phyloP scores from a whole-genome alignment of 1,140 invertebrate genomes.

The Marisa cornuarietis region DNA sequence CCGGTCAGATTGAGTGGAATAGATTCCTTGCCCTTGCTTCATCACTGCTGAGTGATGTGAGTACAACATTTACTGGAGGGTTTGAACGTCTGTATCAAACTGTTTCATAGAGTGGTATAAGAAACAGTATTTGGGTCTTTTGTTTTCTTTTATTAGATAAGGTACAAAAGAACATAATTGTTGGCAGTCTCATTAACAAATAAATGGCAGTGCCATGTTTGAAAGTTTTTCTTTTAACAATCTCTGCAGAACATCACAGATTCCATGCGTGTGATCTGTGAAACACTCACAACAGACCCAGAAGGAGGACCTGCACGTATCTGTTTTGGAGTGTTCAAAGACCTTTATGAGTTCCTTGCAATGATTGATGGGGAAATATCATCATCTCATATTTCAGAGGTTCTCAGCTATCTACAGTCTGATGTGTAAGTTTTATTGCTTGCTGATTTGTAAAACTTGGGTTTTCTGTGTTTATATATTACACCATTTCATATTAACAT shows the following conservation, averaged over 20 bases:
- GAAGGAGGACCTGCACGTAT: conserved; percentile 82
- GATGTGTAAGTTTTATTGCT: conserved; percentile 60
- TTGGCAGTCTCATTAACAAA: too few relatives aligned
- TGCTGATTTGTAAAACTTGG: neutral
- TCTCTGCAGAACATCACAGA: conserved; percentile 75
- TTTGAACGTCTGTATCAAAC: neutral
- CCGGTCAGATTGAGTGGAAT: conserved; percentile 70
- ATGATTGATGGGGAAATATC: conserved; percentile 73
- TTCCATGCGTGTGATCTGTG: conserved; percentile 83
- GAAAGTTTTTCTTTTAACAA: neutral
- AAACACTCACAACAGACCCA: conserved; percentile 82
- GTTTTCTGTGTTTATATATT: too few relatives aligned
- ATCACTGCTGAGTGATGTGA: conserved; percentile 71
- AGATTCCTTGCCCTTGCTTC: conserved; percentile 77
- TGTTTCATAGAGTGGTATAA: too few relatives aligned
- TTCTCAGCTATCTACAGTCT: conserved; percentile 59
- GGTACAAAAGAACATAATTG: neutral
- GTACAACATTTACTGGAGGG: neutral
- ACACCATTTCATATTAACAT: neutral
- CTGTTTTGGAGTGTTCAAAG: conserved; percentile 73
- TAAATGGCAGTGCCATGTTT: too few relatives aligned
- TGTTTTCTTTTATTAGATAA: neutral
- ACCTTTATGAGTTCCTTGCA: conserved; percentile 77
- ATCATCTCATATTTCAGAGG: conserved; percentile 61
- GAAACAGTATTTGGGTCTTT: too few relatives aligned